Evolutionary conservation across 1,140 invertebrate genomes (phyloP), one percentile per base, ranked within the genome.

Genomic region (Psilanteris sp.): DNA sequence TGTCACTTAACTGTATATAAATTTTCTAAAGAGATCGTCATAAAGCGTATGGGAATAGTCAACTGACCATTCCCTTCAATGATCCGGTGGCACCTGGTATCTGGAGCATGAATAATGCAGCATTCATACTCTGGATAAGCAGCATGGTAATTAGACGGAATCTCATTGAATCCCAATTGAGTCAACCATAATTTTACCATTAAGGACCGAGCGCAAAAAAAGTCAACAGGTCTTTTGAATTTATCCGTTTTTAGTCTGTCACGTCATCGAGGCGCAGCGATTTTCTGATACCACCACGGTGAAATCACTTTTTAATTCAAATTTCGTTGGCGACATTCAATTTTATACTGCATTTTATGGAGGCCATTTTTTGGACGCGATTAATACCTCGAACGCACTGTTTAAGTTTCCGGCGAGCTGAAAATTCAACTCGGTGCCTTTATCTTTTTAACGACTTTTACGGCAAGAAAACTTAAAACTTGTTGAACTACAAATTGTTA

Each of bases 161-260:
- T 82, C 73, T 77, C 78, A 81, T 80, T 79, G 67, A 80, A 78
- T 76, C 74, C 52, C 72, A 79, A 64, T 75, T 46, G 73, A 78
- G 70, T 80, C 78, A 70, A 81, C 80, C 79, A 81, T 83, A 83
- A 83, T 83, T 83, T 78, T 61, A 75, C 77, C 79, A 81, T 81
- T 81, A 83, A 72, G 50, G 43, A 54, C 8, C 24, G n/a, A 10
- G 6, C 5, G 7, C 18, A 22, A 52, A 64, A n/a, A n/a, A 57
- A 57, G 24, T 37, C 36, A 27, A 27, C 48, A 43, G 16, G 44
- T 72, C 55, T 62, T 62, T 55, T 46, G 41, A 64, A 64, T 64
- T 44, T 16, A 64, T 64, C 59, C 34, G 16, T 71, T 62, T 61
- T 62, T 55, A 44, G 44, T 22, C 14, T 14, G 32, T 14, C 27